These are phyloP conservation scores for Tympanoctomys barrerae DNA, from an alignment of 2,797 vertebrate genomes.

Conservation along the genomic window DNA sequence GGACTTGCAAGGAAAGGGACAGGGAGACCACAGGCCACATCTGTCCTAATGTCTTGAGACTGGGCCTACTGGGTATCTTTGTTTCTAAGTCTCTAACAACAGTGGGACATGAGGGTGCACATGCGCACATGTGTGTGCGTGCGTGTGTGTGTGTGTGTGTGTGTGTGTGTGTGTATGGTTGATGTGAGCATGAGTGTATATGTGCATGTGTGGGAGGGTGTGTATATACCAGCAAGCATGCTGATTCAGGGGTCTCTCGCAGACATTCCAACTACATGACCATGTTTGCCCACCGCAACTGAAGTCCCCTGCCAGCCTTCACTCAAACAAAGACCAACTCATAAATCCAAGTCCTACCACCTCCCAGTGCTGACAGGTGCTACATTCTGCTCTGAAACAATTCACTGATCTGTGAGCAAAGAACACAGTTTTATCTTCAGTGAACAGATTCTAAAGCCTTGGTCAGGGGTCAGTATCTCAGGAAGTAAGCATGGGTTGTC, in stretches of 20 bases:
- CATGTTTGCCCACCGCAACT: neutral
- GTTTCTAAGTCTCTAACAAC: neutral
- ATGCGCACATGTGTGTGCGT: neutral
- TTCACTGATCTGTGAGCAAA: neutral
- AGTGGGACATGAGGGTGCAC: neutral
- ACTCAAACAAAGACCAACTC: slow-evolving; percentile 28
- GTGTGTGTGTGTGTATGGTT: neutral
- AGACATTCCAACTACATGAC: neutral
- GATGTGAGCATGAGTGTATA: too few relatives aligned
- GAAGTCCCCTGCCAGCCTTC: neutral
- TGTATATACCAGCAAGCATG: neutral
- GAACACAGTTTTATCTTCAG: neutral
- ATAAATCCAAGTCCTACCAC: slow-evolving; percentile 8
- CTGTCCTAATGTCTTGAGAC: neutral
- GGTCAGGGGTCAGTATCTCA: neutral
- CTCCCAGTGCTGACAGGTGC: neutral
- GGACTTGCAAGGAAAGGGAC: neutral
- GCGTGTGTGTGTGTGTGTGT: neutral
- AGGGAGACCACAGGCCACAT: neutral
- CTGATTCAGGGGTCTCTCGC: neutral
- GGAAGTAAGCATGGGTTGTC: neutral
- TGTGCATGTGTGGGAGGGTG: neutral
- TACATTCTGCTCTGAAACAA: neutral
- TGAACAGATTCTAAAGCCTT: neutral
- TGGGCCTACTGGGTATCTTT: neutral